Evolutionary conservation across 2,888 invertebrate species (phyloP).

Genomic region (Adineta ricciae): DNA sequence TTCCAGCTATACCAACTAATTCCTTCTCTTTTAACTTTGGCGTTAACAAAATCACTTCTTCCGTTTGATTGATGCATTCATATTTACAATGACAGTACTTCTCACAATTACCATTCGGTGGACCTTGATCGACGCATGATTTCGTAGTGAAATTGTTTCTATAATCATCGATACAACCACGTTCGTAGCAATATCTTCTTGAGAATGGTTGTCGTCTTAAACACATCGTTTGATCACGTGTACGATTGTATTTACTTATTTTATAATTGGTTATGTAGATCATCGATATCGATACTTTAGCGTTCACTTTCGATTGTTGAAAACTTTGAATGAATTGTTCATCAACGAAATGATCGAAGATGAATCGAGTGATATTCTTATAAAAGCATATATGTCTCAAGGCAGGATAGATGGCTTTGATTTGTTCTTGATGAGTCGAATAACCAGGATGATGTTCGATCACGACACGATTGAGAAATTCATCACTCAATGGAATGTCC

Average conservation of each 20-base stretch:
- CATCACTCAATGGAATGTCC: not conserved
- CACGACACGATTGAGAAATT: not conserved
- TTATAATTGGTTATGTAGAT: not conserved
- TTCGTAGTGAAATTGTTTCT: not conserved
- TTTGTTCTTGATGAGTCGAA: constrained; percentile 11
- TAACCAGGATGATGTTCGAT: not conserved
- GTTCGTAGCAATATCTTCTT: not conserved
- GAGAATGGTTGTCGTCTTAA: not conserved
- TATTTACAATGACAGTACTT: constrained; percentile 4
- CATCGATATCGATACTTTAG: not conserved
- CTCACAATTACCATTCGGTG: not conserved
- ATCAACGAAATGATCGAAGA: constrained; percentile 12
- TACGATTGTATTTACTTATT: not conserved
- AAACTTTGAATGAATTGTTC: not conserved
- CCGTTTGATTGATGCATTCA: not conserved
- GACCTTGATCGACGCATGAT: not conserved
- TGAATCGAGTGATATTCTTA: not conserved
- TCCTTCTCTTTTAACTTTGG: not conserved
- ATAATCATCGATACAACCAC: constrained; percentile 1
- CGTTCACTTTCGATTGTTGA: not conserved
- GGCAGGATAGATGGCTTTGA: not conserved
- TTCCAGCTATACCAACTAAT: not conserved
- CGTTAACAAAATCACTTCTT: not conserved
- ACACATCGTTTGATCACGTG: not conserved
- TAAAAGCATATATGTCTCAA: not conserved